Base-by-base conservation (phyloP, 1,140 invertebrate genomes). In the Drosophila miranda region DNA sequence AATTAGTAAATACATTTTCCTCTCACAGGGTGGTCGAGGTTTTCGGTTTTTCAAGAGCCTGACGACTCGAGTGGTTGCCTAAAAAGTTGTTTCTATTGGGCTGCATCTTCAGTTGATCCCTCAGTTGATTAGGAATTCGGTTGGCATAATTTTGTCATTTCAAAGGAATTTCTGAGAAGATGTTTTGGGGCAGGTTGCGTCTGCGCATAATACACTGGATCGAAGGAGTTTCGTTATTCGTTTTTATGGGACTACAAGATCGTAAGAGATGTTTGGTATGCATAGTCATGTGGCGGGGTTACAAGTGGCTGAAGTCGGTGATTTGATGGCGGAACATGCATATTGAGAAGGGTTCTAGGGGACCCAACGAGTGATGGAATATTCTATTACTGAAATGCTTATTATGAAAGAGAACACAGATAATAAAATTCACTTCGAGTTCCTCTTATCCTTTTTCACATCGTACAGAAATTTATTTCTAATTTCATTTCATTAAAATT, bases 171-270 rank as follows among this genome's bases (percentile, higher is more conserved):
- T 66, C 63, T 50, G 41, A 55, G 19, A 48, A 16, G 2, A 56
- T 23, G n/a, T 60, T 60, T 87, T 86, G 82, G 69, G 82, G 82
- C 70, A 87, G 82, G 82, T 86, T 87, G 82, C 59, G 82, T 48
- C 70, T 82, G 70, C 56, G 82, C 82, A 82, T 87, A 71, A 82
- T 56, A 56, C 28, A 50, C 45, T 42, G 16, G 19, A 45, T 46
- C 55, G 19, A 60, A 51, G 19, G 38, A 73, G 62, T 49, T 50
- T 41, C 34, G 30, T 30, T 49, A 48, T 43, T 43, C n/a, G 2
- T n/a, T 30, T 60, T 60, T 53, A 16, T 30, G 14, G 23, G 38
- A 30, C 13, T 43, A 21, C 30, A 16, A 52, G 34, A 44, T 28
- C 16, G 30, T 57, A 44, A 21, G 30, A 30, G 13, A 54, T 48